Percentiles rank a stretch among this genome's conserved stretches.
Conservation (phyloP, 2,113 vertebrate genomes). For the Chiloscyllium plagiosum region DNA sequence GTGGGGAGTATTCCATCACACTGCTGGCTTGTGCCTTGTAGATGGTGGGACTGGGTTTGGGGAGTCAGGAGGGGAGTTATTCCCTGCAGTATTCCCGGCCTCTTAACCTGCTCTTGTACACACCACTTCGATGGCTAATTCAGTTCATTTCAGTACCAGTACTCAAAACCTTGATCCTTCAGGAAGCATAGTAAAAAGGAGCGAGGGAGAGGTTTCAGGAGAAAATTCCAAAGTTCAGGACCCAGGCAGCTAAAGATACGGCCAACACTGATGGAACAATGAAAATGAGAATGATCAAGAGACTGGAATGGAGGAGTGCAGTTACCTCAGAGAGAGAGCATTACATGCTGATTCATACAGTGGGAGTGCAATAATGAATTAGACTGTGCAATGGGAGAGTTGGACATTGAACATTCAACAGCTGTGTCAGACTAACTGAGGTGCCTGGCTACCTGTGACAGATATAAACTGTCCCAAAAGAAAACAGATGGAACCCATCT, state of each 20-base stretch:
- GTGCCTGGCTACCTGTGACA: not conserved
- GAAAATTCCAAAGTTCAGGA: not conserved
- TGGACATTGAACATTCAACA: not conserved
- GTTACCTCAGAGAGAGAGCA: not conserved
- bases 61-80: too few species aligned
- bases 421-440: not conserved
- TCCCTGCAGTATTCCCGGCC: too few species aligned
- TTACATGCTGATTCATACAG: not conserved
- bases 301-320: not conserved
- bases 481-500: conserved; percentile 20
- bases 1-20: too few species aligned
- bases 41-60: too few species aligned
- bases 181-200: not conserved
- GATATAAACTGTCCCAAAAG: not conserved
- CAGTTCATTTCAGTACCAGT: not conserved
- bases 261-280: not conserved
- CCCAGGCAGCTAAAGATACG: not conserved
- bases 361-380: not conserved
- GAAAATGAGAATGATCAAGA: not conserved
- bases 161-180: not conserved
- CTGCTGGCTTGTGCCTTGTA: too few species aligned
- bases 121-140: too few species aligned
- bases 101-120: too few species aligned
- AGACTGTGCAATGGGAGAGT: not conserved
- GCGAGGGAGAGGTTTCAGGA: not conserved